These are phyloP conservation scores for Lasioglossum leucozonium DNA, from an alignment of 2,888 invertebrate species.

Conservation along the genomic window DNA sequence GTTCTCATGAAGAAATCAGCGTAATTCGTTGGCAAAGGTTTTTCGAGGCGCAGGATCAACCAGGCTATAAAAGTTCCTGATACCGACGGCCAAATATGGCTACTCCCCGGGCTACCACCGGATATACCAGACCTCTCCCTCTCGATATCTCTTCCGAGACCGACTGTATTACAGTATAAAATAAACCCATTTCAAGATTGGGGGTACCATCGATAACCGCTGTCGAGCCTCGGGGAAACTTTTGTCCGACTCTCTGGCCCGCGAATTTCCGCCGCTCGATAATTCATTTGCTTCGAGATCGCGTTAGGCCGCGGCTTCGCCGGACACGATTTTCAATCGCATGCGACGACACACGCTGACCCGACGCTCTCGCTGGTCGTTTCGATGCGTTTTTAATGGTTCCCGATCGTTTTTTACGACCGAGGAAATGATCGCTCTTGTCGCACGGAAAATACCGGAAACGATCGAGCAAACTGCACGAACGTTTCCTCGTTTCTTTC, in stretches of 20 bases:
- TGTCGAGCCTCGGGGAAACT: background rate
- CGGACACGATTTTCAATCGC: background rate
- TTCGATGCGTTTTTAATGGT: background rate
- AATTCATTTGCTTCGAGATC: background rate
- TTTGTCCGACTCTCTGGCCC: background rate
- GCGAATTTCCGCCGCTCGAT: background rate
- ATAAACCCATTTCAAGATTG: constrained; percentile 8
- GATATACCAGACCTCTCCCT: background rate
- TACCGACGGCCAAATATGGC: background rate
- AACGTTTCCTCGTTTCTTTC: too few relatives aligned
- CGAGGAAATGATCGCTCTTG: background rate
- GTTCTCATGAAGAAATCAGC: background rate
- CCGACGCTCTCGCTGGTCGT: too few relatives aligned
- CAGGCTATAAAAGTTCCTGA: background rate
- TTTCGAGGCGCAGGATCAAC: background rate
- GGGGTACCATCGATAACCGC: constrained; percentile 3
- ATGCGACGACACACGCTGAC: background rate
- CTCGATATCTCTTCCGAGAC: background rate
- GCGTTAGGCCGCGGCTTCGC: background rate
- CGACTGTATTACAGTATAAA: background rate
- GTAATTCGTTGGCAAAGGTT: background rate
- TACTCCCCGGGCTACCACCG: background rate
- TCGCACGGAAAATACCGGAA: background rate
- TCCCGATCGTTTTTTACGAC: background rate
- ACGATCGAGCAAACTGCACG: background rate